These are phyloP conservation scores for Dipodomys spectabilis DNA, from an alignment of 2,113 vertebrate species.

Conservation along the genomic window DNA sequence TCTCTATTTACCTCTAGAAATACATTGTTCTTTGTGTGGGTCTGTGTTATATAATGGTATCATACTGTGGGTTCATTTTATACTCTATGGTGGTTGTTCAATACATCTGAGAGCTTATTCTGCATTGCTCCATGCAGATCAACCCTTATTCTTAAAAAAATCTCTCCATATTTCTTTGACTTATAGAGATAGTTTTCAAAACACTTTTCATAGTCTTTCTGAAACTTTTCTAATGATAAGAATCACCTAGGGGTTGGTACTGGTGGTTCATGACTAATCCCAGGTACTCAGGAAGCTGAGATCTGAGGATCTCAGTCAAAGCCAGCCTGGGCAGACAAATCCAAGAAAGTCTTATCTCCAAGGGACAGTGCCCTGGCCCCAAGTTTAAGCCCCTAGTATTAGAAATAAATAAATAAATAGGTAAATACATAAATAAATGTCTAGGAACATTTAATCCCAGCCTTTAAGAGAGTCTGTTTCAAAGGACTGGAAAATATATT, in stretches of 20 bases:
- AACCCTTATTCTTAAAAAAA: neutral
- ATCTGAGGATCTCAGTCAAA: no score
- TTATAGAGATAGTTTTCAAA: neutral
- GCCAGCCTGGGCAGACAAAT: no score
- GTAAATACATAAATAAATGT: no score
- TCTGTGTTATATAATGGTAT: neutral
- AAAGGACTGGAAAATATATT: neutral
- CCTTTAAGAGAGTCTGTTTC: neutral
- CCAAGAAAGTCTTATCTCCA: no score
- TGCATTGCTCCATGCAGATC: neutral
- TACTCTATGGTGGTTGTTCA: neutral
- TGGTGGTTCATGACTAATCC: no score
- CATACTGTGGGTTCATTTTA: neutral
- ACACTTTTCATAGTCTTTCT: neutral
- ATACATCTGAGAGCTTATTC: neutral
- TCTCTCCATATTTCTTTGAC: neutral
- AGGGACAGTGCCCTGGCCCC: no score
- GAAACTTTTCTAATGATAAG: slow-evolving; percentile 21
- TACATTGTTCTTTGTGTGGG: neutral
- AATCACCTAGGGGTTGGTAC: neutral
- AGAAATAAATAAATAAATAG: no score
- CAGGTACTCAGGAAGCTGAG: no score
- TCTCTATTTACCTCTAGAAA: slow-evolving; percentile 23
- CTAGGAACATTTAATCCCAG: neutral
- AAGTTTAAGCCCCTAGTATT: no score